These are phyloP conservation scores for Stenodera caucasica DNA, from an alignment of 2,888 invertebrate species.

Conservation along the genomic window DNA sequence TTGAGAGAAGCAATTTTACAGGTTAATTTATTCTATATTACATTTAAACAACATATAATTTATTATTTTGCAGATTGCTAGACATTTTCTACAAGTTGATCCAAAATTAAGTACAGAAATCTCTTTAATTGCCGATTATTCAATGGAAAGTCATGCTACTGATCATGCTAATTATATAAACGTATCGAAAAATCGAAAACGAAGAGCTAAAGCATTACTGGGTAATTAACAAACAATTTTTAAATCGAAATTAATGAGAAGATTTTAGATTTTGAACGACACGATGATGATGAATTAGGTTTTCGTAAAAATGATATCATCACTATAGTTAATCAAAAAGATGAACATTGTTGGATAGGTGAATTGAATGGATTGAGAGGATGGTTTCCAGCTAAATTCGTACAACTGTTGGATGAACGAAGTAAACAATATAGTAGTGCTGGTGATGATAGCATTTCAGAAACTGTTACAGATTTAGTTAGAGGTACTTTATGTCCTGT, in stretches of 20 bases:
- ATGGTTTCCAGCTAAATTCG: conserved; percentile 98
- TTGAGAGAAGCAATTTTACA: conserved; percentile 93
- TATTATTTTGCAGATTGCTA: conserved; percentile 62
- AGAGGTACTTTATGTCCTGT: conserved; percentile 92
- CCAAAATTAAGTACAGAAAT: conserved; percentile 81
- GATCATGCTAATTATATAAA: conserved; percentile 96
- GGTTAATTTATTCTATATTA: conserved; percentile 52
- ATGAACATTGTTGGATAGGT: conserved; percentile 99
- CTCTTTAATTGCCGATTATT: conserved; percentile 87
- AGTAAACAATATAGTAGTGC: conserved; percentile 89
- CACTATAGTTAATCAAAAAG: conserved; percentile 94
- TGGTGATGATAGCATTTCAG: conserved; percentile 97
- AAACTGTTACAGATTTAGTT: conserved; percentile 95
- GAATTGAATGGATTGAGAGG: conserved; percentile 93
- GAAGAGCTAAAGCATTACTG: conserved; percentile 92
- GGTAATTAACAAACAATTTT: conserved; percentile 50
- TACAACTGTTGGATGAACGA: conserved; percentile 92
- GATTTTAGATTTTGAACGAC: conserved; percentile 85
- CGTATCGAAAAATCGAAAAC: conserved; percentile 81
- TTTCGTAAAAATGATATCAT: conserved; percentile 99
- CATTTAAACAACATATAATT: conserved; percentile 9
- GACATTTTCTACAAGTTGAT: conserved; percentile 94
- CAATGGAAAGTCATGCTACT: conserved; percentile 90
- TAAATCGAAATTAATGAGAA: conserved; percentile 10
- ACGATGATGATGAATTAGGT: conserved; percentile 97